Percentiles rank a stretch among this genome's conserved stretches.
phyloP scores from a whole-genome alignment of 1,140 invertebrate genomes.

The Cyphomyrmex costatus region DNA sequence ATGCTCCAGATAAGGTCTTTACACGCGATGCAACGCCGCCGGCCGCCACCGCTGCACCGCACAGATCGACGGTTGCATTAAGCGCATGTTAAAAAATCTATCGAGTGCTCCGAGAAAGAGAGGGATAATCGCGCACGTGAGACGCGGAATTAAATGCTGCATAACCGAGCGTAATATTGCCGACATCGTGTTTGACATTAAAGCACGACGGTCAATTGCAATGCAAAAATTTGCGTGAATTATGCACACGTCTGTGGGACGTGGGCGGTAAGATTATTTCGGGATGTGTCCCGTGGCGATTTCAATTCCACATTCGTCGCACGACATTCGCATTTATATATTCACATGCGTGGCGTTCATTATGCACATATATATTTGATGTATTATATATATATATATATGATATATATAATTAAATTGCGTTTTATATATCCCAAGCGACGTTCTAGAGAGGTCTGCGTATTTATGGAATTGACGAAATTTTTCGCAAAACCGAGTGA shows the following conservation, averaged over 20 bases:
- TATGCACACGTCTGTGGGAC: conserved; percentile 25
- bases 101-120: conserved; percentile 9
- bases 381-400: conserved; percentile 15
- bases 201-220: background rate
- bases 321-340: conserved; percentile 29
- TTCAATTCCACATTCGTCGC: conserved; percentile 42
- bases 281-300: conserved; percentile 36
- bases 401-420: conserved; percentile 26
- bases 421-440: background rate
- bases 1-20: conserved; percentile 70
- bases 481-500: background rate
- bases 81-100: background rate
- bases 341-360: conserved; percentile 29
- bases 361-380: conserved; percentile 1
- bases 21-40: conserved; percentile 30
- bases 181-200: conserved; percentile 11
- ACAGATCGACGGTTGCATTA: conserved; percentile 16
- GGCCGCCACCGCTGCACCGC: background rate
- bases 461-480: background rate
- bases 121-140: background rate
- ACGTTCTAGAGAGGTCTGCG: background rate
- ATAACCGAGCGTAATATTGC: background rate
- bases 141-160: conserved; percentile 10
- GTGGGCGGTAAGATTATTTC: conserved; percentile 30
- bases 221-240: conserved; percentile 19